A percentile compares a stretch with the other conserved stretches of the same genome.
Conservation (phyloP, 1,140 invertebrate genomes). For the Pseudachorutes palmiensis region DNA sequence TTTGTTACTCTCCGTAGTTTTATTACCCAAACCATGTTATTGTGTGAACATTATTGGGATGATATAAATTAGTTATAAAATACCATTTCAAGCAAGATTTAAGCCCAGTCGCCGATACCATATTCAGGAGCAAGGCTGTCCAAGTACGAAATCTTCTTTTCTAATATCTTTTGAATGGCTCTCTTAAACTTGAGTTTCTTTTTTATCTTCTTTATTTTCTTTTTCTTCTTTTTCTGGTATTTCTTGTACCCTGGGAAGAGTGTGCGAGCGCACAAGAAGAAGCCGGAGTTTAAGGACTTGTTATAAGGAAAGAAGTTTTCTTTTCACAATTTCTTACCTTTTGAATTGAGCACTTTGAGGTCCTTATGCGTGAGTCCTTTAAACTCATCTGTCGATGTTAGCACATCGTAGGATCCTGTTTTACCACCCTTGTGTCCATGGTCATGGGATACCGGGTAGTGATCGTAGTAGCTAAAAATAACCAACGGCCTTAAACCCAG, state of each 20-base stretch:
- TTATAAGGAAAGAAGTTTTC: too few species aligned
- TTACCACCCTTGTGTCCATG: neutral
- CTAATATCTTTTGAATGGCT: slow-evolving; percentile 34
- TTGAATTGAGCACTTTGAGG: neutral
- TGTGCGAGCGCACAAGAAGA: too few species aligned
- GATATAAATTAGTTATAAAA: too few species aligned
- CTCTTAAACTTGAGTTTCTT: slow-evolving; percentile 38
- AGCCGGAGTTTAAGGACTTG: too few species aligned
- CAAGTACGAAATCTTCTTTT: slow-evolving; percentile 35
- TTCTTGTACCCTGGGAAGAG: slow-evolving; percentile 36
- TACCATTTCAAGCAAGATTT: too few species aligned
- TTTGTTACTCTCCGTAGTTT: too few species aligned
- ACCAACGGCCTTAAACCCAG: too few species aligned
- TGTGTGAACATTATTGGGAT: too few species aligned
- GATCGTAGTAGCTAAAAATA: slow-evolving; percentile 7
- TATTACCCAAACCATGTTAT: too few species aligned
- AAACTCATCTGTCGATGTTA: neutral
- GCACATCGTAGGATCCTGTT: neutral
- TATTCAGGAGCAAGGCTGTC: slow-evolving; percentile 15
- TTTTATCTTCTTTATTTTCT: slow-evolving; percentile 36
- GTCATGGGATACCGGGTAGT: neutral
- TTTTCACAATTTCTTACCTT: slow-evolving; percentile 2
- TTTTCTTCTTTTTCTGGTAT: slow-evolving; percentile 36
- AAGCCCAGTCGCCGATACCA: too few species aligned
- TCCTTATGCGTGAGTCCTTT: slow-evolving; percentile 7